phyloP scores from a whole-genome alignment of 2,888 invertebrate species.

The Euplexia lucipara region DNA sequence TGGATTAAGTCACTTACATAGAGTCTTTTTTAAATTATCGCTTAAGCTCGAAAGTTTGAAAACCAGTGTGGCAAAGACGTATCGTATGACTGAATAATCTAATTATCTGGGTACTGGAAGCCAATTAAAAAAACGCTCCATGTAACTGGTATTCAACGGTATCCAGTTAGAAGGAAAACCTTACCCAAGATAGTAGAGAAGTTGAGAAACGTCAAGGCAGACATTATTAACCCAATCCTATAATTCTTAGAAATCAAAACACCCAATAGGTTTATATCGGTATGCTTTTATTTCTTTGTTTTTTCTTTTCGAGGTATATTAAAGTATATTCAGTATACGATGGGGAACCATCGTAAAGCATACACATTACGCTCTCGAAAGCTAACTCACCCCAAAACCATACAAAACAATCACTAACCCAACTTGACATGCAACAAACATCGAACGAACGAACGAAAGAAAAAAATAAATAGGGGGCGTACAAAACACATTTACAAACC shows the following conservation, averaged over 20 bases:
- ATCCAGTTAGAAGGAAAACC: too few species aligned
- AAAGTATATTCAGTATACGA: conserved; percentile 3
- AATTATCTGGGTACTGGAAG: too few species aligned
- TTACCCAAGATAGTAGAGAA: too few species aligned
- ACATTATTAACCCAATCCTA: not conserved
- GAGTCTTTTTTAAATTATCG: too few species aligned
- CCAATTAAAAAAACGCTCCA: too few species aligned
- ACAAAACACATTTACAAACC: conserved; percentile 60
- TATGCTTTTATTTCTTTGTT: not conserved
- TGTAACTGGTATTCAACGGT: too few species aligned
- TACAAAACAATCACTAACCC: conserved; percentile 29
- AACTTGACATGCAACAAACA: conserved; percentile 43
- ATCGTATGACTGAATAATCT: too few species aligned
- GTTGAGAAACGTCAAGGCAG: too few species aligned
- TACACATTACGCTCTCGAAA: conserved; percentile 28
- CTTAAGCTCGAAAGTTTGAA: too few species aligned
- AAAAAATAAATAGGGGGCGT: conserved; percentile 41
- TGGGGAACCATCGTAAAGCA: conserved; percentile 30
- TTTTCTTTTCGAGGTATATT: not conserved
- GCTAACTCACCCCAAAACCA: conserved; percentile 22
- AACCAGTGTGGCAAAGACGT: too few species aligned
- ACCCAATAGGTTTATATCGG: not conserved
- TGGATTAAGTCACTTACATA: not conserved
- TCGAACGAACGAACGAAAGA: conserved; percentile 2
- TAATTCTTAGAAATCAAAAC: not conserved